A percentile compares a stretch with the other conserved stretches of the same genome.
Evolutionary conservation across 2,113 vertebrate genomes (phyloP).

Genomic region (Tachuris rubrigastra): DNA sequence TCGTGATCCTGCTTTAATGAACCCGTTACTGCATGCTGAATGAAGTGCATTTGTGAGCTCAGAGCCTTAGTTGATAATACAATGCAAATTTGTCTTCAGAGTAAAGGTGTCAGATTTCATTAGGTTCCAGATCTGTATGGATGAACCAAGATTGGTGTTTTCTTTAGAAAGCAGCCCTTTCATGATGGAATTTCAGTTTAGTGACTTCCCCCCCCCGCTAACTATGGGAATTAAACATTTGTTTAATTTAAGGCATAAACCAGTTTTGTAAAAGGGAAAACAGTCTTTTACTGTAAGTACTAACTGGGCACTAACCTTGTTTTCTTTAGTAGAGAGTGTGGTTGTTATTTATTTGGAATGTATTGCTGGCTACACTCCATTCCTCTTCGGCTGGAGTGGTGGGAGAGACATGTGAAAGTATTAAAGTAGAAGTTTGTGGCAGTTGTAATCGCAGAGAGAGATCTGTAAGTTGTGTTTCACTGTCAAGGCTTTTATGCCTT

Average conservation of each 20-base stretch:
- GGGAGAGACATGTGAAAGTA: not conserved
- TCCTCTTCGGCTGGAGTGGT: not conserved
- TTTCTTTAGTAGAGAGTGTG: not conserved
- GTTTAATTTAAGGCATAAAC: not conserved
- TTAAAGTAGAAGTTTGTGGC: not conserved
- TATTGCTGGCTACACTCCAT: not conserved
- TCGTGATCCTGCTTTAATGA: not conserved
- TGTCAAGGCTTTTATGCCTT: conserved; percentile 3
- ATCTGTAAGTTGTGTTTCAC: conserved; percentile 3
- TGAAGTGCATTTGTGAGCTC: conserved; percentile 13
- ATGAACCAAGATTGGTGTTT: conserved; percentile 42
- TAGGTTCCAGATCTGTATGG: conserved; percentile 51
- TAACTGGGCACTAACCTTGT: not conserved
- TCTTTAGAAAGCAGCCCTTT: conserved; percentile 64
- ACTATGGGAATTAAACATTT: conserved; percentile 22
- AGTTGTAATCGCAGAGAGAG: not conserved
- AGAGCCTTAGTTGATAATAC: not conserved
- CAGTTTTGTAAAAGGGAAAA: not conserved
- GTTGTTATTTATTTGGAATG: not conserved
- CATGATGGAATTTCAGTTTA: conserved; percentile 53
- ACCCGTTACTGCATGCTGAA: not conserved
- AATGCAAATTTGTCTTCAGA: conserved; percentile 57
- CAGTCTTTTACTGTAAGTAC: not conserved
- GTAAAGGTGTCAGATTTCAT: conserved; percentile 66
- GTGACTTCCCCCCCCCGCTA: not conserved